Evolutionary conservation across 2,888 invertebrate genomes (phyloP), one percentile per base, ranked within the genome.

Genomic region (Stenurella melanura): DNA sequence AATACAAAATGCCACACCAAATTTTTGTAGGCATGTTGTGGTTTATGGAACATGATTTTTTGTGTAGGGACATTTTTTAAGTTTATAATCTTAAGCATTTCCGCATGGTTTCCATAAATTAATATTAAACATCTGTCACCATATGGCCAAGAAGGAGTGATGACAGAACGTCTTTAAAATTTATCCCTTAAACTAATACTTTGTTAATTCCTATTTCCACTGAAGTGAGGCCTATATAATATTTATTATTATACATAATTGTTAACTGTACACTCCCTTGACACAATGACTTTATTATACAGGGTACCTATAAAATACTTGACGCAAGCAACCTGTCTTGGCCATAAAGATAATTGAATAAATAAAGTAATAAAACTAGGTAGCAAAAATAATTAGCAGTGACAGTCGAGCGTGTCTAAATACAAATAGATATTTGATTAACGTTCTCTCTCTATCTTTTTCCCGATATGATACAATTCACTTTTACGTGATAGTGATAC

Each of bases 1-100:
- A 83, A 86, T 83, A 84, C 82, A 78, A 82, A 34, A 83, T 82
- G 82, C 76, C 71, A 75, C 73, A 76, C 76, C 54, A 75, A 75
- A 80, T 81, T 83, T 80, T 81, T 68, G 80, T 69, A 77, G 80
- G 80, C 79, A 81, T 77, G 82, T 83, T 82, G 81, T 75, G 80
- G 80, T 83, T 82, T 77, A 79, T 79, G 78, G 77, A 60, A 75
- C 70, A 64, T 58, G 68, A 66, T 73, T 73, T 69, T 64, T 38
- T 66, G 54, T 38, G 63, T 12, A n/a, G 63, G 18, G 42, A 54
- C 54, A 30, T 71, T 70, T 75, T 73, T 71, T 54, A 50, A 58
- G 56, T 63, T 66, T 18, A 54, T 78, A 75, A 60, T 54, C 70
- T 71, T 72, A 54, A 68, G 57, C 69, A 73, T 61, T 78, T 78